Conservation (phyloP, 2,888 invertebrate species). For the Corythucha ciliata region DNA sequence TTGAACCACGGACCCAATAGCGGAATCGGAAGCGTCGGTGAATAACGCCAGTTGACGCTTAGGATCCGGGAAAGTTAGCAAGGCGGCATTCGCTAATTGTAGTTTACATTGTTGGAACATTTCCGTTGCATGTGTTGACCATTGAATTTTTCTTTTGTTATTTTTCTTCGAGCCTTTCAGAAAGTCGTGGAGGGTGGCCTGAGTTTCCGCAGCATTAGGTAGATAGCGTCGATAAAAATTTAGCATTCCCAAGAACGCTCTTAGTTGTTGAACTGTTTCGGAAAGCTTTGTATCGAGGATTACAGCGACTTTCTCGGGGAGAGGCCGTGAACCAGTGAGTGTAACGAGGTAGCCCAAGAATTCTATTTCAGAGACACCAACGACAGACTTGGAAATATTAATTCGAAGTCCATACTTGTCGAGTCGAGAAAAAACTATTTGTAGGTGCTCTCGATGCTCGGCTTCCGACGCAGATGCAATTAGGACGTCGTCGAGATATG, state of each 20-base stretch:
- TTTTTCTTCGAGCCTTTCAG: conserved; percentile 14
- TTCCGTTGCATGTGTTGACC: conserved; percentile 1
- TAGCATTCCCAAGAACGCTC: conserved; percentile 39
- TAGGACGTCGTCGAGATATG: conserved; percentile 33
- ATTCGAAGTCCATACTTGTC: conserved; percentile 9
- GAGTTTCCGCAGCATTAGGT: conserved; percentile 24
- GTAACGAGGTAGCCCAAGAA: conserved; percentile 17
- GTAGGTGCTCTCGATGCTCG: conserved; percentile 16
- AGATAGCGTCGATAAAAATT: conserved; percentile 40
- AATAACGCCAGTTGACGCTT: not conserved
- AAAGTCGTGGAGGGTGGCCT: conserved; percentile 21
- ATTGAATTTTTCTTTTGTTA: conserved; percentile 1
- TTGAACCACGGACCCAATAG: conserved; percentile 5
- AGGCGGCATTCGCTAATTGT: not conserved
- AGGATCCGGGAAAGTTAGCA: conserved; percentile 3
- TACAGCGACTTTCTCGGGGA: conserved; percentile 22
- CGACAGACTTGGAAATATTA: conserved; percentile 15
- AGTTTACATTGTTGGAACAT: conserved; percentile 11
- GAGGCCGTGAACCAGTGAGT: conserved; percentile 19
- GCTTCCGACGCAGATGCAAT: conserved; percentile 22
- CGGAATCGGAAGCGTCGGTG: conserved; percentile 3
- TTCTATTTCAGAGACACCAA: conserved; percentile 1
- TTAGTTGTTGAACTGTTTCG: conserved; percentile 22
- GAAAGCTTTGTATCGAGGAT: conserved; percentile 24
- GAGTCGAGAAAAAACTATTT: conserved; percentile 10